Conservation (phyloP, 2,797 vertebrate genomes). For the Parauchenoglanis punctatus region DNA sequence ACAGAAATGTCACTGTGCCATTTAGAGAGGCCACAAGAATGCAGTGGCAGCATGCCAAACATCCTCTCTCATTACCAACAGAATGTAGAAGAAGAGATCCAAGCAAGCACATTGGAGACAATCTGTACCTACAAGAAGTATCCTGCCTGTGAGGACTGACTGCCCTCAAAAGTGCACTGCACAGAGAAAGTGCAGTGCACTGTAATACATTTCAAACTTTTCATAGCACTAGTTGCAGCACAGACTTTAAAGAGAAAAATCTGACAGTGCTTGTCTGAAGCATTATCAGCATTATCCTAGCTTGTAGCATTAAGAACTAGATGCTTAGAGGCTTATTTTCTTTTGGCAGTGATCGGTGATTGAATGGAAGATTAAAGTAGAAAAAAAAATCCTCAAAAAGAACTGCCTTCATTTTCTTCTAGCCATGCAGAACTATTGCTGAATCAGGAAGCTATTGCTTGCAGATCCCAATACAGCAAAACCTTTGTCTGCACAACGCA, state of each 20-base stretch:
- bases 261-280: conserved; percentile 1
- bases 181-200: not conserved
- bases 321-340: not conserved
- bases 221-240: not conserved
- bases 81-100: conserved; percentile 20
- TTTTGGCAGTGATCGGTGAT: not conserved
- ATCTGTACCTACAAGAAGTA: not conserved
- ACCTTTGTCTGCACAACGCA: not conserved
- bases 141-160: conserved; percentile 1
- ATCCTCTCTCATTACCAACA: conserved; percentile 19
- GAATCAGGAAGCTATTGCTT: conserved; percentile 17
- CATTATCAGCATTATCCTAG: not conserved
- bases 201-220: conserved; percentile 23
- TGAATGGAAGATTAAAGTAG: conserved; percentile 7
- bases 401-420: not conserved
- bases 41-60: conserved; percentile 17
- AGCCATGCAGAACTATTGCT: not conserved
- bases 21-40: conserved; percentile 36
- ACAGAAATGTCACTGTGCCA: conserved; percentile 43
- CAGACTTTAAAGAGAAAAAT: not conserved
- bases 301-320: not conserved
- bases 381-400: not conserved
- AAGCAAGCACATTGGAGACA: conserved; percentile 7
- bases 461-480: not conserved
- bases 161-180: not conserved